These are phyloP conservation scores for Leptopilina clavipes DNA, from an alignment of 1,140 invertebrate species.

Conservation along the genomic window DNA sequence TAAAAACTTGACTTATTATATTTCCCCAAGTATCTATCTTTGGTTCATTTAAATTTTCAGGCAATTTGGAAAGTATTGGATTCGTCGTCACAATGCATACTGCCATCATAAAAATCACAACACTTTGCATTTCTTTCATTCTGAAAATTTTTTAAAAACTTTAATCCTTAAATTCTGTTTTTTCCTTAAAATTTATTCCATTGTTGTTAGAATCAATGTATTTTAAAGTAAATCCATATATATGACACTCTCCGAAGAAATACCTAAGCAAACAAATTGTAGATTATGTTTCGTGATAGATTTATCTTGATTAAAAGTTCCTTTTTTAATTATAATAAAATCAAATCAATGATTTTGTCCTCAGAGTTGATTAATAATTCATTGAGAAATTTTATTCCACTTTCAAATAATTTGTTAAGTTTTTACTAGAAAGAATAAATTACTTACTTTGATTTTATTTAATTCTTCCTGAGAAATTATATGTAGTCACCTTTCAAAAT, in stretches of 20 bases:
- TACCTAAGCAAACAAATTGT: too few relatives aligned
- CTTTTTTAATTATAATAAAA: too few relatives aligned
- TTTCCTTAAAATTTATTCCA: too few relatives aligned
- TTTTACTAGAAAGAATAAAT: background rate
- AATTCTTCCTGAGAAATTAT: background rate
- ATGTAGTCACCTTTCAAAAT: background rate
- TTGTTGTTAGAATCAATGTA: too few relatives aligned
- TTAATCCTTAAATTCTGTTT: background rate
- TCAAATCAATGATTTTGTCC: too few relatives aligned
- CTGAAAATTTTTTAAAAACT: background rate
- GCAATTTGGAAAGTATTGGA: background rate
- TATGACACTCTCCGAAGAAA: too few relatives aligned
- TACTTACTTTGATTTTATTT: background rate
- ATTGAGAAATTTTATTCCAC: too few relatives aligned
- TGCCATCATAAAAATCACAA: background rate
- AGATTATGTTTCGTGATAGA: too few relatives aligned
- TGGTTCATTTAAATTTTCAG: background rate
- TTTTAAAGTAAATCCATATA: too few relatives aligned
- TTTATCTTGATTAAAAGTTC: too few relatives aligned
- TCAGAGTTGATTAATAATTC: too few relatives aligned
- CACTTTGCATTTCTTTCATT: background rate
- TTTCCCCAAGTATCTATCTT: background rate
- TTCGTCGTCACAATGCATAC: background rate
- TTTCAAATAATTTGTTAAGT: too few relatives aligned
- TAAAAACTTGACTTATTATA: slow-evolving; percentile 14